phyloP scores from a whole-genome alignment of 2,888 invertebrate genomes.

The Pandemis heparana region DNA sequence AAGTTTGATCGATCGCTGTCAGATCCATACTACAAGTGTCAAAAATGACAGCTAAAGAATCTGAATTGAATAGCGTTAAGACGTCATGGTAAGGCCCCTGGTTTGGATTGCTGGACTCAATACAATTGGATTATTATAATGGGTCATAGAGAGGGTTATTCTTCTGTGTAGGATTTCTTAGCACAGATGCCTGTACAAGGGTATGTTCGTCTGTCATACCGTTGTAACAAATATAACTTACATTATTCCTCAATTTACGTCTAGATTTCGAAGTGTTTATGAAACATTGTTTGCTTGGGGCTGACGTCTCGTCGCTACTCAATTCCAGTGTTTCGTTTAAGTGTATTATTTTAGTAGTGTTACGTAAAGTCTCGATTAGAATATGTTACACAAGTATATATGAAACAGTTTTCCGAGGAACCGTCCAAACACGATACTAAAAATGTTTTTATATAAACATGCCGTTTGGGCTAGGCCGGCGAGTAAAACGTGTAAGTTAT shows the following conservation, averaged over 20 bases:
- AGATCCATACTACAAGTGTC: too few species aligned
- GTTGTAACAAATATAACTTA: neutral
- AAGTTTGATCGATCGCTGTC: too few species aligned
- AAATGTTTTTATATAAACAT: slow-evolving; percentile 23
- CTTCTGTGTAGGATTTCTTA: neutral
- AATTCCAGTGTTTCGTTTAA: neutral
- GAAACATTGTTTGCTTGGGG: slow-evolving; percentile 4
- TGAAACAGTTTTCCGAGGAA: neutral
- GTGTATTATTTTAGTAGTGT: slow-evolving; percentile 17
- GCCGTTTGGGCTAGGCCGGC: neutral
- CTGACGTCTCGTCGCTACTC: neutral
- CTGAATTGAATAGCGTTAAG: too few species aligned
- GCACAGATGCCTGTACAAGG: neutral
- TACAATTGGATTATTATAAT: too few species aligned
- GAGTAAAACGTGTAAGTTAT: neutral
- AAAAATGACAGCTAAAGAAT: too few species aligned
- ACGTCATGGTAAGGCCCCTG: too few species aligned
- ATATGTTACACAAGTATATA: slow-evolving; percentile 13
- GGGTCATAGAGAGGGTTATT: too few species aligned
- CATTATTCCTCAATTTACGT: neutral
- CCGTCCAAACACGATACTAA: slow-evolving; percentile 15
- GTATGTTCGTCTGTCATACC: neutral
- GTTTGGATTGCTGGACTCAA: too few species aligned
- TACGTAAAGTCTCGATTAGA: slow-evolving; percentile 12
- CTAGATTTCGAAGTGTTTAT: slow-evolving; percentile 11